Percentiles rank a stretch among this genome's conserved stretches.
Evolutionary conservation across 2,888 invertebrate species (phyloP).

Genomic region (Coelopa pilipes): DNA sequence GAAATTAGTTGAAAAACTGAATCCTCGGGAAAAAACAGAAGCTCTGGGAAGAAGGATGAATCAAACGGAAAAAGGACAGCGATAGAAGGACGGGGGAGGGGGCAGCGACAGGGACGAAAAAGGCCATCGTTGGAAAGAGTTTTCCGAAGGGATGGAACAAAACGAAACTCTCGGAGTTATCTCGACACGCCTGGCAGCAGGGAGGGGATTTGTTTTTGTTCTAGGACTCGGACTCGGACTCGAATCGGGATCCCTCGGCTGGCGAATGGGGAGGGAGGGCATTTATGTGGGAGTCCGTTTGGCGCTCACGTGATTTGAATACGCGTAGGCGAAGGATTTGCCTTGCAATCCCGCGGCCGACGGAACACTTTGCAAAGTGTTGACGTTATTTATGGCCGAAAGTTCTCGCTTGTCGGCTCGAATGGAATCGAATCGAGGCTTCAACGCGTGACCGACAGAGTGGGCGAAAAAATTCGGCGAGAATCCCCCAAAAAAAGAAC

Average conservation of each 20-base stretch:
- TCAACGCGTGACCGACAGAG: not conserved
- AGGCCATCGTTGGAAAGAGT: not conserved
- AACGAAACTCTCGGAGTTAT: not conserved
- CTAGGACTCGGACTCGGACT: not conserved
- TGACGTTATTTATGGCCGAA: slow-evolving; percentile 14
- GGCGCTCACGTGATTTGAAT: slow-evolving; percentile 18
- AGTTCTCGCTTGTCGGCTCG: not conserved
- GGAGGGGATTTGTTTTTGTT: not conserved
- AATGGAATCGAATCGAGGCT: not conserved
- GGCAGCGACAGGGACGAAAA: not conserved
- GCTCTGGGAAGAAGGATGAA: no score
- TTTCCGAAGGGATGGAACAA: not conserved
- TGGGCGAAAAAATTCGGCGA: not conserved
- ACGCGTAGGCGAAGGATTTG: not conserved
- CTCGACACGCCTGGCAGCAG: not conserved
- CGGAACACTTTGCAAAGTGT: slow-evolving; percentile 2
- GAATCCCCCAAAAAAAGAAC: no score
- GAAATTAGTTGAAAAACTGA: no score
- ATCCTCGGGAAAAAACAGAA: no score
- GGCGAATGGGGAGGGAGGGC: not conserved
- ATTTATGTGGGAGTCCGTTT: slow-evolving; percentile 4
- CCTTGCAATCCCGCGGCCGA: not conserved
- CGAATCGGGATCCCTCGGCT: no score
- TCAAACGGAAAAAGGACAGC: no score
- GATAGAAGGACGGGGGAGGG: no score